phyloP scores from a whole-genome alignment of 2,797 vertebrate species.

The Cryptoprocta ferox region DNA sequence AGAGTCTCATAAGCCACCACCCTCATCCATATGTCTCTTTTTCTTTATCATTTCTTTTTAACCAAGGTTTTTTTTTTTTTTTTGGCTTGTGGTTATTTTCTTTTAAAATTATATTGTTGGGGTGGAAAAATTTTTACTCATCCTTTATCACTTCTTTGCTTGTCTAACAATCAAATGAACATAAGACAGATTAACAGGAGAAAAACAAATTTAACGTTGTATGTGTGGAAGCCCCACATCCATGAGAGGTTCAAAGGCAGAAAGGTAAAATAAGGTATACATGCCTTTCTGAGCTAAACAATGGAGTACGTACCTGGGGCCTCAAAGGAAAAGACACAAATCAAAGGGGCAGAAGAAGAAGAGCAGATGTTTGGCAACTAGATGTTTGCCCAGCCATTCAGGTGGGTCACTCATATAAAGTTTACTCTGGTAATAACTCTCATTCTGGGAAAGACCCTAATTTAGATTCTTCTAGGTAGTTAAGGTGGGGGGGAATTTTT shows the following conservation, averaged over 20 bases:
- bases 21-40: background rate
- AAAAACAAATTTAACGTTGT: background rate
- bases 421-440: background rate
- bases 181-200: background rate
- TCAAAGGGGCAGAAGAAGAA: background rate
- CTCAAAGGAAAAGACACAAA: background rate
- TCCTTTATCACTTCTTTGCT: background rate
- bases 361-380: background rate
- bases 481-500: background rate
- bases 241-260: background rate
- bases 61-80: background rate
- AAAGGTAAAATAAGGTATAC: background rate
- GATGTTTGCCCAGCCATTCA: background rate
- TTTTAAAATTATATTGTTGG: background rate
- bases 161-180: background rate
- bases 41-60: background rate
- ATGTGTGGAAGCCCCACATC: background rate
- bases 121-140: background rate
- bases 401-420: background rate
- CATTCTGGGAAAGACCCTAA: background rate
- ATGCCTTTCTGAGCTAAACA: background rate
- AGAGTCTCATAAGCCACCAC: accelerated
- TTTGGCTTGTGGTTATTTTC: background rate
- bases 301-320: background rate
- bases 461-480: background rate